A percentile compares a stretch with the other conserved stretches of the same genome.
Evolutionary conservation across 2,113 vertebrate genomes (phyloP).

Genomic region (Corythoichthys haematopterus): DNA sequence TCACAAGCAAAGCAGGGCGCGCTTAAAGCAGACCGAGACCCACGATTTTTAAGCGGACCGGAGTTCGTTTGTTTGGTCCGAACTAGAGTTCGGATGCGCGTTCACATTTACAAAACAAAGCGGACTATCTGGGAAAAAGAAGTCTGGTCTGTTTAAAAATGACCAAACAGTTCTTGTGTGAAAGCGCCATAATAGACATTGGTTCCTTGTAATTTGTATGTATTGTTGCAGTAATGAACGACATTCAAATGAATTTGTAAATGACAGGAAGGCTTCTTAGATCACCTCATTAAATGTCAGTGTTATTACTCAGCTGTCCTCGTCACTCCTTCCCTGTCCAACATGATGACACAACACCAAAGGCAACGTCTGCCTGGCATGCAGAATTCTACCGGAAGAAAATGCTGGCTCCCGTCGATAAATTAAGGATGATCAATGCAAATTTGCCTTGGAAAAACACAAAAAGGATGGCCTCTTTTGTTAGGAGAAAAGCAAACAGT

Average conservation of each 20-base stretch:
- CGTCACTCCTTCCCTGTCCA: conserved; percentile 18
- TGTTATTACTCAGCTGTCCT: conserved; percentile 35
- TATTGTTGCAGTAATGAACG: conserved; percentile 42
- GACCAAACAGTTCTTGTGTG: too few species aligned
- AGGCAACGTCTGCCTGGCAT: neutral
- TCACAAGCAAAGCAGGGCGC: too few species aligned
- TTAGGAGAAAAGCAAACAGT: conserved; percentile 49
- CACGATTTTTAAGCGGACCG: too few species aligned
- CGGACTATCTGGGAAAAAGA: too few species aligned
- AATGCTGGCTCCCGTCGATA: conserved; percentile 16
- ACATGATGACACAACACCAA: conserved; percentile 30
- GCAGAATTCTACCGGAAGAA: conserved; percentile 2
- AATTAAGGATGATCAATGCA: conserved; percentile 16
- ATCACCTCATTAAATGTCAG: conserved; percentile 59
- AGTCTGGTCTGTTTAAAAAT: too few species aligned
- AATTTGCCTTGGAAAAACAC: conserved; percentile 12
- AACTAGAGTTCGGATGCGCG: too few species aligned
- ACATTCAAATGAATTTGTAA: conserved; percentile 37
- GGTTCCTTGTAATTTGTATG: conserved; percentile 38
- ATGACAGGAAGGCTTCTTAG: conserved; percentile 44
- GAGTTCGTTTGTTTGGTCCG: too few species aligned
- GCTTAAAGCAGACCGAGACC: too few species aligned
- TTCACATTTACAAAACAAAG: too few species aligned
- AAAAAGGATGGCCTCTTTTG: conserved; percentile 29
- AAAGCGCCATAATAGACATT: neutral